phyloP scores from a whole-genome alignment of 2,797 vertebrate species.

The Spondyliosoma cantharus region DNA sequence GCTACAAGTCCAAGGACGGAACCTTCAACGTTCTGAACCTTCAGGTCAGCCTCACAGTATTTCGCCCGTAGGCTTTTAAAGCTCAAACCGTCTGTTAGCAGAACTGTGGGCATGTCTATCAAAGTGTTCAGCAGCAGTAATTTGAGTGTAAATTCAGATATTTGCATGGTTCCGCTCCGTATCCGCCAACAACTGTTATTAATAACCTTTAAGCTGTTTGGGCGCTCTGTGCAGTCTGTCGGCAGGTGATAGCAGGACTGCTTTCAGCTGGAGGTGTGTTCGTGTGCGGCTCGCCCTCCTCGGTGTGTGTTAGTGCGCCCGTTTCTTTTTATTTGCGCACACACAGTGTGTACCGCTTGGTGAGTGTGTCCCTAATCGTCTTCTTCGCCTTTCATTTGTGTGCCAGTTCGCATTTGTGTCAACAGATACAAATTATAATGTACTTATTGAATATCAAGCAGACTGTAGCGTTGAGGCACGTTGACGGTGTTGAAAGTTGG shows the following conservation, averaged over 20 bases:
- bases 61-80: neutral
- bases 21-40: neutral
- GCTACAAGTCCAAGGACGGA: neutral
- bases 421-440: neutral
- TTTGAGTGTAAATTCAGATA: slow-evolving; percentile 12
- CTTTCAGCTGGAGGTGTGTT: slow-evolving; percentile 38
- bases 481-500: no score
- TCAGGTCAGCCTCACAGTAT: neutral
- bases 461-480: no score
- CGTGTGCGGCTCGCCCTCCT: slow-evolving; percentile 7
- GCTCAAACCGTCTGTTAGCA: neutral
- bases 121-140: neutral
- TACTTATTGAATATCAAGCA: neutral
- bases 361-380: neutral
- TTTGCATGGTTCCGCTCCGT: slow-evolving; percentile 16
- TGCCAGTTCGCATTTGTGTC: neutral
- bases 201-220: slow-evolving; percentile 32
- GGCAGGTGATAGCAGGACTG: slow-evolving; percentile 36
- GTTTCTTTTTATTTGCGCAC: slow-evolving; percentile 19
- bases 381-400: neutral
- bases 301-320: neutral
- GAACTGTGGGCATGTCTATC: neutral
- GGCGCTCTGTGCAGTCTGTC: slow-evolving; percentile 28
- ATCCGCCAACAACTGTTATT: slow-evolving; percentile 2
- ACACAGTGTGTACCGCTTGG: neutral